Evolutionary conservation across 2,113 vertebrate genomes (phyloP).

Genomic region (Vireo altiloquus): DNA sequence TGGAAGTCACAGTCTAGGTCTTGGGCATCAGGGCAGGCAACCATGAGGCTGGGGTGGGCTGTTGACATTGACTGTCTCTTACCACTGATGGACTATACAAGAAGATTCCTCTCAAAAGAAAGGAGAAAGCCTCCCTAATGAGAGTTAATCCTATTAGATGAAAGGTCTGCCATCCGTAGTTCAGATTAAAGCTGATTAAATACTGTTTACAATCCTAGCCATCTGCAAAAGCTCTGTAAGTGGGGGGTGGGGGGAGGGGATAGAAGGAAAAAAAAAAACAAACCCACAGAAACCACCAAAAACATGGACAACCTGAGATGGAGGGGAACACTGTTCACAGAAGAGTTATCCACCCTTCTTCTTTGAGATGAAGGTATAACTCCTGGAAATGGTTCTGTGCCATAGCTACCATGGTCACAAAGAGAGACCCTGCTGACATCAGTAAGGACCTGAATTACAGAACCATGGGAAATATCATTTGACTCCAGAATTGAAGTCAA

Average conservation of each 20-base stretch:
- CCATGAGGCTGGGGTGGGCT: not conserved
- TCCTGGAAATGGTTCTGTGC: not conserved
- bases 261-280: not conserved
- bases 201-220: not conserved
- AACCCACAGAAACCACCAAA: not conserved
- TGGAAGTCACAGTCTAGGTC: not conserved
- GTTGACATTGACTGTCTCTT: not conserved
- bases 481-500: not conserved
- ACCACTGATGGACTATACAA: not conserved
- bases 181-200: not conserved
- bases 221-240: not conserved
- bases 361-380: not conserved
- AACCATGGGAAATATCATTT: not conserved
- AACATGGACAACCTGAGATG: not conserved
- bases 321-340: not conserved
- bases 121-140: not conserved
- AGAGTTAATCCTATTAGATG: not conserved
- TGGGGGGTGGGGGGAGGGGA: too few species aligned
- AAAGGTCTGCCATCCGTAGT: not conserved
- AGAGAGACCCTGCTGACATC: not conserved
- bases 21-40: not conserved
- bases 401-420: not conserved
- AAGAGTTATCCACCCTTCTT: not conserved
- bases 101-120: not conserved
- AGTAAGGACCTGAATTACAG: not conserved